phyloP scores from a whole-genome alignment of 2,113 vertebrate species.

The Nansenia antarctica region DNA sequence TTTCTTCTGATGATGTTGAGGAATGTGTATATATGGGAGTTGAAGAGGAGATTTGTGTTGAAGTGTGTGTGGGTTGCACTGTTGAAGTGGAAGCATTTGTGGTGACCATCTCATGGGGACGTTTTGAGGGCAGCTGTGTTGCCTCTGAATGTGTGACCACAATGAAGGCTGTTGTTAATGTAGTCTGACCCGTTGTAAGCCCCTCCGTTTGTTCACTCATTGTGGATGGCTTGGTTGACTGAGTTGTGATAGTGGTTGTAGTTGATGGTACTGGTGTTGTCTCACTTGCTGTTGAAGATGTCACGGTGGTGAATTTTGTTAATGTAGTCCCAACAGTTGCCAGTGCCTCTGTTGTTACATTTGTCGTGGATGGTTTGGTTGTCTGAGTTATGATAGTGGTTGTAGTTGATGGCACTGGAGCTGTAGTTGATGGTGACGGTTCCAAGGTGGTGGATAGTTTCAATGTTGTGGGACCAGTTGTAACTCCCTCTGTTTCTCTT shows the following conservation, averaged over 20 bases:
- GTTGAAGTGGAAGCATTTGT: neutral
- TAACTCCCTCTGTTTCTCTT: neutral
- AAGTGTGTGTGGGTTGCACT: neutral
- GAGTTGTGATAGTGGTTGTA: neutral
- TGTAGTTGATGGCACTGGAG: neutral
- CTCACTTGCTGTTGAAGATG: neutral
- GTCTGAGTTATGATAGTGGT: neutral
- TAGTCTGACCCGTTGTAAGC: too few species aligned
- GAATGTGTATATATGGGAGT: too few species aligned
- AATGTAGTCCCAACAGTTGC: too few species aligned
- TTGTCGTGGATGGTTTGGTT: neutral
- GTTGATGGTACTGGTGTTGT: neutral
- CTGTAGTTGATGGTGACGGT: neutral
- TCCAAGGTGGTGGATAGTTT: neutral
- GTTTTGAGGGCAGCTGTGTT: too few species aligned
- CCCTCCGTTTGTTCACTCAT: fast-evolving
- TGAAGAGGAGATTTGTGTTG: neutral
- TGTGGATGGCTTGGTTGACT: neutral
- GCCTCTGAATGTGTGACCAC: neutral
- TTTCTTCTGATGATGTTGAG: neutral
- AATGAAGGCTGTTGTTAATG: neutral
- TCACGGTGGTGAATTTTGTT: neutral
- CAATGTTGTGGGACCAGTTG: neutral
- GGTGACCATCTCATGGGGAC: too few species aligned
- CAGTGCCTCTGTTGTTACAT: neutral